Base-by-base conservation (phyloP, 2,797 vertebrate species). In the Dipus sagitta region DNA sequence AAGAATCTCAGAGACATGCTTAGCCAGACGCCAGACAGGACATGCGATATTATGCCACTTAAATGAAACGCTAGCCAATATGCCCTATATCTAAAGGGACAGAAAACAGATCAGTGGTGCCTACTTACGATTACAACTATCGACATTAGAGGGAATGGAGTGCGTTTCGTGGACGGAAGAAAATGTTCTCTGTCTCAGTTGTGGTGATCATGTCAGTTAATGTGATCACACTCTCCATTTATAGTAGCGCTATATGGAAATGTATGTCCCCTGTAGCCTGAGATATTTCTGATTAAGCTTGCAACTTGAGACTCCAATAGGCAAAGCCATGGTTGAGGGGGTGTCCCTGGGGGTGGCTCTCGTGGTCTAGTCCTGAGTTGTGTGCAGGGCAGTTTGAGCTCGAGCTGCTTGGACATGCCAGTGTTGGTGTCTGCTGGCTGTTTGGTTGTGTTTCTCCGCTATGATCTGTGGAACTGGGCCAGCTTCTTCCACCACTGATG, bases 1-100 rank as follows among this genome's bases (percentile, higher is more conserved):
- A 30, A 67, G 20, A 24, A 28, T 94, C 71, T 83, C 62, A 94
- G 76, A 88, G 34, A 78, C 17, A 18, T 24, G 65, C 62, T 96
- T 72, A 81, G 75, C 7, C 65, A 83, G 72, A 67, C 7, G 28
- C 11, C 52, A 72, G 47, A 67, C 70, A 58, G n/a, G 32, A 23
- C 8, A 34, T 7, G 15, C 12, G 67, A 12, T 26, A 26, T 90
- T 54, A 58, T 11, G 26, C 23, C 21, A 74, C 75, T 74, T 77
- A 52, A 0, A 38, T 20, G 70, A 83, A 88, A 89, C 84, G 54
- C 30, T 89, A 89, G 62, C 38, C 87, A 86, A 74, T 26, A 3
- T 4, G 7, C 47, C 74, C 26, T 78, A 0, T 75, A 17, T 79
- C 62, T 90, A 64, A 86, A 34, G 47, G 9, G 54, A 38, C n/a